Percentiles rank a stretch among this genome's conserved stretches.
These are phyloP conservation scores for Pseudonaja textilis DNA, from an alignment of 2,113 vertebrate genomes.

Conservation along the genomic window DNA sequence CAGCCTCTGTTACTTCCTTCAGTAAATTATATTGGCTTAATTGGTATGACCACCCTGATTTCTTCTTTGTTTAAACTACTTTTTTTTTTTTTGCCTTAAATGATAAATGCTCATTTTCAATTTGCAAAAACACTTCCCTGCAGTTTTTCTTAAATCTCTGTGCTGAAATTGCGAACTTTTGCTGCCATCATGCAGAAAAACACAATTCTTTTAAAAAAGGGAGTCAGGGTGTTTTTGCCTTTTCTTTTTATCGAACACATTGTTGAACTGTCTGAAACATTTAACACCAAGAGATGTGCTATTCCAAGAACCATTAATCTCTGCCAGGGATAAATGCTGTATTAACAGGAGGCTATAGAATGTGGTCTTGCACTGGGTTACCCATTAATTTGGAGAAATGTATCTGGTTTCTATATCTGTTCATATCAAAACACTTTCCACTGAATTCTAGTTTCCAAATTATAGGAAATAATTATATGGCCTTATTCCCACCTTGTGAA, in stretches of 20 bases:
- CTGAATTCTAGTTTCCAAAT: slow-evolving; percentile 50
- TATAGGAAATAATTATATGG: not conserved
- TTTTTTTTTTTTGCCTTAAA: slow-evolving; percentile 9
- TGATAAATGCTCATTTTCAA: slow-evolving; percentile 30
- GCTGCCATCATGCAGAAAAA: slow-evolving; percentile 6
- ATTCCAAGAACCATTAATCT: slow-evolving; percentile 37
- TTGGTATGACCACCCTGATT: not conserved
- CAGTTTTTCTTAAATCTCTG: not conserved
- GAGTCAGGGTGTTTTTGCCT: slow-evolving; percentile 39
- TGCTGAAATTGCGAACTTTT: slow-evolving; percentile 13
- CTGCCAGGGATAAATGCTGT: not conserved
- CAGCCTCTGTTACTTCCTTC: not conserved
- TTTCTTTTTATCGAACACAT: slow-evolving; percentile 37
- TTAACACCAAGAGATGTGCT: slow-evolving; percentile 41
- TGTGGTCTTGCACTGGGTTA: slow-evolving; percentile 16
- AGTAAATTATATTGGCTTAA: not conserved
- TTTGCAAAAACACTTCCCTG: slow-evolving; percentile 35
- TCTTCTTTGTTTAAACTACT: slow-evolving; percentile 36
- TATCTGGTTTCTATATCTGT: slow-evolving; percentile 35
- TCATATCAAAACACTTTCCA: slow-evolving; percentile 51
- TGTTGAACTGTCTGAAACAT: slow-evolving; percentile 23
- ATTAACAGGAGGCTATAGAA: slow-evolving; percentile 20
- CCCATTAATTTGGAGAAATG: slow-evolving; percentile 33
- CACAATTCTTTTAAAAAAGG: slow-evolving; percentile 12
- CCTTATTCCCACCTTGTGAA: not conserved